Base-by-base conservation (phyloP, 2,797 vertebrate species). In the Echiichthys vipera region DNA sequence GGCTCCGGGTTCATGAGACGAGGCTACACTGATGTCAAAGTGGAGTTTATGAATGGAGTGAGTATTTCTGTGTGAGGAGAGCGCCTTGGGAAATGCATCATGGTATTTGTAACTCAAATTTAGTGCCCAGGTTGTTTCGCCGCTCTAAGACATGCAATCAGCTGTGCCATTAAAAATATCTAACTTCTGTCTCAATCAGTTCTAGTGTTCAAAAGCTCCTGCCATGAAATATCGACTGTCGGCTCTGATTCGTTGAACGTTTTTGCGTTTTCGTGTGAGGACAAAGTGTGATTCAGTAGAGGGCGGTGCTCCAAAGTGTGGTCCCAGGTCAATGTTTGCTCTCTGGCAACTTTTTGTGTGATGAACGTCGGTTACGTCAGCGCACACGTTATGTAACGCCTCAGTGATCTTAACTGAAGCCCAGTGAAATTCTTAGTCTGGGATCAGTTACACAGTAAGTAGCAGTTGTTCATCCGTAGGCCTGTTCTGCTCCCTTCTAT, bases 41-140 rank as follows among this genome's bases (percentile, higher is more conserved):
- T 54, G 65, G 29, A 61, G 62, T 73, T 76, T 32, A 17, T 77
- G 73, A 73, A 42, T 77, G 47, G 75, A 47, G 57, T 55, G 51
- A 74, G 56, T 85, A 89, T 89, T 86, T 77, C 80, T 84, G 71
- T 86, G 53, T 73, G 70, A 85, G 32, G 30, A 71, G 54, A 65
- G 50, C 54, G 13, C 32, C 57, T 67, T 76, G 49, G 69, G 7
- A 61, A 78, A 42, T 53, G 0, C 54, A 53, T 24, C 27, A 32
- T 69, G 30, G 3, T 42, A 22, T 30, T 20, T 75, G 49, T 15
- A 43, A 25, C 2, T 43, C 25, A 51, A 8, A 50, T 37, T 53
- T 42, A 49, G 56, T 14, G 22, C 20, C 51, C 66, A 40, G 34
- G 18, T 56, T 27, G 36, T 62, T 34, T 46, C 34, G 36, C 47